phyloP scores from a whole-genome alignment of 2,888 invertebrate species.

The Galerucella calmariensis region DNA sequence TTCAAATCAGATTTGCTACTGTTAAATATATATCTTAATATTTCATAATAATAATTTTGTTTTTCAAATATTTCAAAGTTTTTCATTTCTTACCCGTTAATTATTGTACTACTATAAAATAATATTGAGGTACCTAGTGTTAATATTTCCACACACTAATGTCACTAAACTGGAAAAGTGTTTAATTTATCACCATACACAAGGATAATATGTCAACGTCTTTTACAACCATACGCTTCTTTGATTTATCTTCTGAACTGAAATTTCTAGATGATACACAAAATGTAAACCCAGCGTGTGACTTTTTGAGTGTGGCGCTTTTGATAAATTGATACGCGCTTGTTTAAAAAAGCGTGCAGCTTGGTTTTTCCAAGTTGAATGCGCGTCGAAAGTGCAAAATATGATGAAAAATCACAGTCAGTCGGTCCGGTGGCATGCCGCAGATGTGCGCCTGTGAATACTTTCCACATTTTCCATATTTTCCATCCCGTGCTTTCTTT shows the following conservation, averaged over 20 bases:
- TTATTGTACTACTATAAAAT: background rate
- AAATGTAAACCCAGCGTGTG: slow-evolving; percentile 37
- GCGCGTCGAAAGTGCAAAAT: slow-evolving; percentile 51
- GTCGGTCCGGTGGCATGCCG: slow-evolving; percentile 56
- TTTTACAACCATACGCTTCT: slow-evolving; percentile 24
- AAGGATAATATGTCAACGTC: slow-evolving; percentile 21
- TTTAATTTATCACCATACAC: slow-evolving; percentile 11
- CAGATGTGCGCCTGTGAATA: slow-evolving; percentile 60
- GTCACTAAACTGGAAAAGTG: slow-evolving; percentile 5
- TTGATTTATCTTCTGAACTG: slow-evolving; percentile 34
- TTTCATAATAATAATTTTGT: too few species aligned
- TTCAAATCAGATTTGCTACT: too few species aligned
- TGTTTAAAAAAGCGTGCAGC: slow-evolving; percentile 43
- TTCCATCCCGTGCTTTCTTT: slow-evolving; percentile 52
- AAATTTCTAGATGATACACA: slow-evolving; percentile 28
- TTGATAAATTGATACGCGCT: slow-evolving; percentile 48
- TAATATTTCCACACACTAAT: slow-evolving; percentile 1
- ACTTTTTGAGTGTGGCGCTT: slow-evolving; percentile 42
- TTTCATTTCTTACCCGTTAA: background rate
- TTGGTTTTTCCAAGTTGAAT: slow-evolving; percentile 49
- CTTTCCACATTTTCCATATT: slow-evolving; percentile 44
- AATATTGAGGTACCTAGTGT: background rate
- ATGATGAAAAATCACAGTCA: slow-evolving; percentile 64
- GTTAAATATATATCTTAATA: too few species aligned
- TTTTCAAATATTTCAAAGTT: too few species aligned